Percentiles rank a stretch among this genome's conserved stretches.
Conservation (phyloP, 2,888 invertebrate species). For the Pseudoips prasinana region DNA sequence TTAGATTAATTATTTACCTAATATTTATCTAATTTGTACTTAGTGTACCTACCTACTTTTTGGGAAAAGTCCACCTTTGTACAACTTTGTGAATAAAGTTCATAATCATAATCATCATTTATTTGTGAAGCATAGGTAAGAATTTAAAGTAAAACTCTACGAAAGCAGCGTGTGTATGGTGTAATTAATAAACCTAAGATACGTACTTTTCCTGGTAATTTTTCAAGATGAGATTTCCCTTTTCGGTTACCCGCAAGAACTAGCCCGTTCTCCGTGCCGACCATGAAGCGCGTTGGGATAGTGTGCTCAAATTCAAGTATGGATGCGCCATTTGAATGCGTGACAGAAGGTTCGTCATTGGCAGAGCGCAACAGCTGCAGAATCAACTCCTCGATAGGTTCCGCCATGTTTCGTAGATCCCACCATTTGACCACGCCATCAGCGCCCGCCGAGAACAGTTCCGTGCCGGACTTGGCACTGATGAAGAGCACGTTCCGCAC, state of each 20-base stretch:
- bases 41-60: too few relatives aligned
- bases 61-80: too few relatives aligned
- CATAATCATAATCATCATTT: too few relatives aligned
- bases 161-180: too few relatives aligned
- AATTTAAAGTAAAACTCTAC: too few relatives aligned
- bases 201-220: conserved; percentile 80
- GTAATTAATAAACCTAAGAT: too few relatives aligned
- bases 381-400: conserved; percentile 84
- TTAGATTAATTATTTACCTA: too few relatives aligned
- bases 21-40: too few relatives aligned
- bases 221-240: conserved; percentile 85
- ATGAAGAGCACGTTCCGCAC: conserved; percentile 93
- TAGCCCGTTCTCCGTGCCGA: conserved; percentile 85
- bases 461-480: conserved; percentile 94
- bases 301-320: conserved; percentile 87
- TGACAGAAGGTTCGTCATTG: conserved; percentile 75
- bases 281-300: conserved; percentile 88
- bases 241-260: conserved; percentile 87
- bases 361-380: conserved; percentile 83
- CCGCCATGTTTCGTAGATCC: conserved; percentile 85
- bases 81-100: too few relatives aligned
- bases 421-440: conserved; percentile 94
- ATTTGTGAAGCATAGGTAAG: too few relatives aligned
- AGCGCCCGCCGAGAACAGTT: conserved; percentile 94
- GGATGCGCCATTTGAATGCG: conserved; percentile 81